These are phyloP conservation scores for Amiota mariae DNA, from an alignment of 2,888 invertebrate species.

Conservation along the genomic window DNA sequence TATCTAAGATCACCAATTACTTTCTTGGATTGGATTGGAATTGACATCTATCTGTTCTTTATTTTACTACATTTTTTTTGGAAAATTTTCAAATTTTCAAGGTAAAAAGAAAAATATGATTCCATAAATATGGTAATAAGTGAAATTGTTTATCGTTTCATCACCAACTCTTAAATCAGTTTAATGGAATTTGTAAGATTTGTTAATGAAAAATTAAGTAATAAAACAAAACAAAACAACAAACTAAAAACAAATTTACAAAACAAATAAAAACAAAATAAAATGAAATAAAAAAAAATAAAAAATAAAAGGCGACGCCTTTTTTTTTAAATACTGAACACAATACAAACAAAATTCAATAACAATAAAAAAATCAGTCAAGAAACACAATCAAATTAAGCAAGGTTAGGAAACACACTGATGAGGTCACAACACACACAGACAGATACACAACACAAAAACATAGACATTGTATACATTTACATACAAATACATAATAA, in stretches of 20 bases:
- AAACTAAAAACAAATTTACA: background rate
- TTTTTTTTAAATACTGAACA: too few relatives aligned
- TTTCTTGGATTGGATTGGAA: too few relatives aligned
- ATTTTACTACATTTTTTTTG: too few relatives aligned
- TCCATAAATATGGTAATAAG: background rate
- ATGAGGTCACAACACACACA: conserved; percentile 31
- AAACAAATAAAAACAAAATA: background rate
- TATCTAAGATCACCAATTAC: too few relatives aligned
- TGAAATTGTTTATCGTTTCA: background rate
- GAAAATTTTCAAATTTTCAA: too few relatives aligned
- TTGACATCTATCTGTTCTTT: too few relatives aligned
- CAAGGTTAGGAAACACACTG: conserved; percentile 25
- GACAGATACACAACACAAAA: conserved; percentile 3
- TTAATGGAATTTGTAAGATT: background rate
- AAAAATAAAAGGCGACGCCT: conserved; percentile 23
- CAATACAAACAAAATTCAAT: background rate
- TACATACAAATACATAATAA: background rate
- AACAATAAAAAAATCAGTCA: too few relatives aligned
- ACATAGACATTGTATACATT: background rate
- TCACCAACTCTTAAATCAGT: background rate
- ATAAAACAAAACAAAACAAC: background rate
- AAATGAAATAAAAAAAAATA: too few relatives aligned
- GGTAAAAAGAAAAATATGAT: too few relatives aligned
- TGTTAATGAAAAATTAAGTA: conserved; percentile 16
- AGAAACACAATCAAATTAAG: background rate